These are phyloP conservation scores for Gymnothorax javanicus DNA, from an alignment of 2,797 vertebrate species.

Conservation along the genomic window DNA sequence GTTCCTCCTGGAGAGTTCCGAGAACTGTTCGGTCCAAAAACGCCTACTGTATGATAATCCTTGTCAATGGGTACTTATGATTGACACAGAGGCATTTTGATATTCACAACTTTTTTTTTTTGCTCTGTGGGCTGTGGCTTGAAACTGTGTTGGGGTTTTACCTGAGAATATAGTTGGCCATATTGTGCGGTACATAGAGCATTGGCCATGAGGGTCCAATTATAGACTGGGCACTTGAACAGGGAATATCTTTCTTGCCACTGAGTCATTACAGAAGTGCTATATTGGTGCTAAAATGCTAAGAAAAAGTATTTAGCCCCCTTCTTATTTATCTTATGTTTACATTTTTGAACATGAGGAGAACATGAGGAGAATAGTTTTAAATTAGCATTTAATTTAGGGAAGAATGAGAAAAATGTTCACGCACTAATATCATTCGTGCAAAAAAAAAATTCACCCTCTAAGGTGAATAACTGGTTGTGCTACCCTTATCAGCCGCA, in stretches of 20 bases:
- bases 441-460: no score
- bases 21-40: no score
- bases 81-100: neutral
- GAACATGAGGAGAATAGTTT: no score
- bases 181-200: neutral
- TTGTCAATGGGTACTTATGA: neutral
- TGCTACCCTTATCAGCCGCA: no score
- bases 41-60: neutral
- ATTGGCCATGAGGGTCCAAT: neutral
- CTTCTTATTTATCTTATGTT: no score
- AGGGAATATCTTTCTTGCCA: neutral
- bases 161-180: neutral
- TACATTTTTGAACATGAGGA: no score
- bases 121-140: neutral
- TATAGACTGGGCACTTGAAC: neutral
- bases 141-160: neutral
- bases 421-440: no score
- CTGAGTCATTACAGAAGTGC: neutral
- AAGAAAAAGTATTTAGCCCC: no score
- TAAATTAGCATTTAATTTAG: no score
- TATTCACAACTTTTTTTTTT: neutral
- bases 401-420: no score
- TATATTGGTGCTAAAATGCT: neutral
- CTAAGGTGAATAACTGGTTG: no score
- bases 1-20: no score